Conservation (phyloP, 1,140 invertebrate species). For the Glossosoma conforme region DNA sequence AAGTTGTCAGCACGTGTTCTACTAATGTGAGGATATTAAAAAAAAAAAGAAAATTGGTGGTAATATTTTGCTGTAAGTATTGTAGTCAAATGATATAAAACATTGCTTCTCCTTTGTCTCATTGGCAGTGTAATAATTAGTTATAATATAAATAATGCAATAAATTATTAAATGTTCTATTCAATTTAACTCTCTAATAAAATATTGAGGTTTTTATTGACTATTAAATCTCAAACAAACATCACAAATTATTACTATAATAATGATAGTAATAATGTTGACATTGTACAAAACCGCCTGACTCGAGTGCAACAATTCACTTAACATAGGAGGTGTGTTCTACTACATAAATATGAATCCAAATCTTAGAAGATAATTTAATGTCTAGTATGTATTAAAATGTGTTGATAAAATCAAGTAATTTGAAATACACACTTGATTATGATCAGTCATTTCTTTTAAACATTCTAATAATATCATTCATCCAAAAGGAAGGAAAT, state of each 20-base stretch:
- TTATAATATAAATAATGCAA: constrained; percentile 21
- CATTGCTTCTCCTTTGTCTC: background rate
- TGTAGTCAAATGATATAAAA: background rate
- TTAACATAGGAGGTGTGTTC: constrained; percentile 29
- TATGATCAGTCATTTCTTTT: constrained; percentile 51
- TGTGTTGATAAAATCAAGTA: constrained; percentile 39
- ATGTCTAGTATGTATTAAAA: constrained; percentile 28
- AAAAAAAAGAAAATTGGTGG: constrained; percentile 4
- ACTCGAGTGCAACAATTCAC: constrained; percentile 32
- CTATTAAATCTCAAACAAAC: constrained; percentile 30
- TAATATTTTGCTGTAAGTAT: background rate
- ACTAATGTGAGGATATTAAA: background rate
- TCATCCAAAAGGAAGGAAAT: constrained; percentile 17
- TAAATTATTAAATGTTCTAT: constrained; percentile 21
- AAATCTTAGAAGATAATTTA: constrained; percentile 28
- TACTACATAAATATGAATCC: constrained; percentile 33
- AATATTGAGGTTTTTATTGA: constrained; percentile 30
- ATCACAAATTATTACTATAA: constrained; percentile 28
- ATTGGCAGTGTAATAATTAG: constrained; percentile 23
- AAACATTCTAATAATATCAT: constrained; percentile 28
- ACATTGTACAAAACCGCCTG: constrained; percentile 33
- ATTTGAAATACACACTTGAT: constrained; percentile 45
- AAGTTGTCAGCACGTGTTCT: background rate
- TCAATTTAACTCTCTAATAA: constrained; percentile 23
- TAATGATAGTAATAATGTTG: constrained; percentile 31